Base-by-base conservation (phyloP, 37 sponge, comb jelly and placozoan genomes). In the Amphimedon queenslandica region DNA sequence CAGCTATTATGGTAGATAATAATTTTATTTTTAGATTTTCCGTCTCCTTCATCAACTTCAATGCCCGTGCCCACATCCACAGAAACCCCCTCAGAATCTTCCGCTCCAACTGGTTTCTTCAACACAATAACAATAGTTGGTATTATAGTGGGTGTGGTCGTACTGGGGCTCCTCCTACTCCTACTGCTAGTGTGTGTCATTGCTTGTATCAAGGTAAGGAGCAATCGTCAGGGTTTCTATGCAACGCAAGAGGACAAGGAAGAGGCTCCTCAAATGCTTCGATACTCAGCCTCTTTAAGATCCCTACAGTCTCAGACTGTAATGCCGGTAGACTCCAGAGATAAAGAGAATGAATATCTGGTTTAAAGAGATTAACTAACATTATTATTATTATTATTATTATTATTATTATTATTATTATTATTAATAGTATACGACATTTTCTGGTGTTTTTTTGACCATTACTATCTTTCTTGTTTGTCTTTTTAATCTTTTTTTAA, bases 301-400 rank as follows among this genome's bases (percentile, higher is more conserved):
- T 84, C 84, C 33, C 55, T 84, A 23, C 57, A 77, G 34, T 84
- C 84, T 11, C 84, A 83, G 34, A 76, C 77, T 53, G 77, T 83
- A 23, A 60, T 83, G 8, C 82, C 82, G 1, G 57, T 66, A 3
- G 68, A 35, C 61, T 28, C 77, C 38, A 40, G 34, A 37, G 63
- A 28, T 0, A 83, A 76, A 53, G 77, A 76, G 66, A 76, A 83
- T 47, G 84, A 83, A 60, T 83, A 60, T n/a, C 8, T 60, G 61
- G 61, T 60, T 6, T 60, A n/a, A 47, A 47, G 13, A 47, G 8
- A 47, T 18, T 47, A 8, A 47, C 13, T 47, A n/a, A n/a, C n/a
- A n/a, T n/a, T n/a, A n/a, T n/a, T n/a, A n/a, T n/a, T n/a, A n/a
- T n/a, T n/a, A n/a, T n/a, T n/a, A n/a, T n/a, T n/a, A n/a, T n/a